These are phyloP conservation scores for Lepilemur ruficaudatus DNA, from an alignment of 2,797 vertebrate genomes.

Conservation along the genomic window DNA sequence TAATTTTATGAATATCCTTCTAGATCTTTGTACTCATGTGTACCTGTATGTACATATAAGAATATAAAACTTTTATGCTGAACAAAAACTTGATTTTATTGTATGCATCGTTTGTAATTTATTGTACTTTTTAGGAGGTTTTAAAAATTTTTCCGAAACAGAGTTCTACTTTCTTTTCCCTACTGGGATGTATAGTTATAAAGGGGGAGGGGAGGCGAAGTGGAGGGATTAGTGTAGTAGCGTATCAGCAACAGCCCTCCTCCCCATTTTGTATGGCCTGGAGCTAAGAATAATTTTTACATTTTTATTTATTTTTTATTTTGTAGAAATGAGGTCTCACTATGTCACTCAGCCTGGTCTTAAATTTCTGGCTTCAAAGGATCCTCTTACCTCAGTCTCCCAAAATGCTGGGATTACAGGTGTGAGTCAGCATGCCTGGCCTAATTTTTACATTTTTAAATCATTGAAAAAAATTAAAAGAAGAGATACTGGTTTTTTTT, in stretches of 20 bases:
- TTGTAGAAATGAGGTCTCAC: neutral
- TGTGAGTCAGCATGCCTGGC: rapidly evolving
- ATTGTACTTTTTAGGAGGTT: neutral
- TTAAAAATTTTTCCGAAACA: neutral
- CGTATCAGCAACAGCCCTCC: too few relatives aligned
- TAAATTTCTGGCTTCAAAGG: neutral
- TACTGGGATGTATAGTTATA: too few relatives aligned
- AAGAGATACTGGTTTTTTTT: neutral
- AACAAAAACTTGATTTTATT: neutral
- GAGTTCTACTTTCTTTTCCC: neutral
- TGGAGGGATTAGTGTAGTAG: too few relatives aligned
- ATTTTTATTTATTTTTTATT: neutral
- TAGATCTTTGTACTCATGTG: neutral
- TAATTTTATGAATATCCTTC: neutral
- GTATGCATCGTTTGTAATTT: neutral
- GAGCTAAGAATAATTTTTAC: neutral
- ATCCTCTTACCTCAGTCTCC: neutral
- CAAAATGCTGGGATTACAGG: neutral
- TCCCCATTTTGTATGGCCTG: neutral
- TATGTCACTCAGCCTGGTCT: neutral
- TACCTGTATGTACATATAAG: neutral
- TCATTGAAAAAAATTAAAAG: neutral
- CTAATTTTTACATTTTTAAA: neutral
- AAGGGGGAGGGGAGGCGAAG: too few relatives aligned
- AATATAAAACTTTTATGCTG: neutral